These are phyloP conservation scores for Pseudopodoces humilis DNA, from an alignment of 2,113 vertebrate genomes.

Conservation along the genomic window DNA sequence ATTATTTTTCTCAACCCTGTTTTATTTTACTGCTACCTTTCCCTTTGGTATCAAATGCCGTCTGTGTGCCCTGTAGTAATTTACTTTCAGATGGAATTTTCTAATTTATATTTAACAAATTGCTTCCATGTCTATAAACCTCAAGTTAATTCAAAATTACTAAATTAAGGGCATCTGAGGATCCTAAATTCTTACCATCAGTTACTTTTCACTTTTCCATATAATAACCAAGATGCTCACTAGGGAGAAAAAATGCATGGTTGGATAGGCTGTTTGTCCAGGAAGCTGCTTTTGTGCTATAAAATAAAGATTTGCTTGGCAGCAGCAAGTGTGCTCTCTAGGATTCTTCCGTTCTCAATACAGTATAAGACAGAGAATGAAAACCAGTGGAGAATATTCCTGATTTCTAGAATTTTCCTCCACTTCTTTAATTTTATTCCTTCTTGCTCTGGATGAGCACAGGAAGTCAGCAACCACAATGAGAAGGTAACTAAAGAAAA, in stretches of 20 bases:
- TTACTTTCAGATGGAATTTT: neutral
- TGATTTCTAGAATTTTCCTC: neutral
- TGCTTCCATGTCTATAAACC: neutral
- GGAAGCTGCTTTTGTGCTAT: constrained; percentile 51
- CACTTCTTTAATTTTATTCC: neutral
- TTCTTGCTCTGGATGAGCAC: neutral
- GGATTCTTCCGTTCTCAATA: neutral
- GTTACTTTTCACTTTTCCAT: constrained; percentile 39
- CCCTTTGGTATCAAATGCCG: neutral
- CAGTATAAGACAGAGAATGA: neutral
- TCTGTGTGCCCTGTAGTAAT: neutral
- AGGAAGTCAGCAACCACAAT: neutral
- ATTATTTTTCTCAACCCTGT: neutral
- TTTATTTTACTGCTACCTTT: neutral
- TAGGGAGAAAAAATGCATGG: neutral
- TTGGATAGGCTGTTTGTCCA: constrained; percentile 30
- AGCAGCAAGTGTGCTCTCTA: constrained; percentile 11
- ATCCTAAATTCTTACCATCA: neutral
- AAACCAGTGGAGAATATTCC: neutral
- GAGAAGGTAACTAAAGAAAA: neutral
- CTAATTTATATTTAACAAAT: neutral
- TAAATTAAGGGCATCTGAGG: constrained; percentile 5
- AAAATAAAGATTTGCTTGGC: constrained; percentile 56
- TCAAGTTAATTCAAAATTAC: neutral
- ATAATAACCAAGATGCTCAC: neutral